Evolutionary conservation across 1,140 invertebrate genomes (phyloP), one percentile per base, ranked within the genome.

Genomic region (Cyclargus thomasi): DNA sequence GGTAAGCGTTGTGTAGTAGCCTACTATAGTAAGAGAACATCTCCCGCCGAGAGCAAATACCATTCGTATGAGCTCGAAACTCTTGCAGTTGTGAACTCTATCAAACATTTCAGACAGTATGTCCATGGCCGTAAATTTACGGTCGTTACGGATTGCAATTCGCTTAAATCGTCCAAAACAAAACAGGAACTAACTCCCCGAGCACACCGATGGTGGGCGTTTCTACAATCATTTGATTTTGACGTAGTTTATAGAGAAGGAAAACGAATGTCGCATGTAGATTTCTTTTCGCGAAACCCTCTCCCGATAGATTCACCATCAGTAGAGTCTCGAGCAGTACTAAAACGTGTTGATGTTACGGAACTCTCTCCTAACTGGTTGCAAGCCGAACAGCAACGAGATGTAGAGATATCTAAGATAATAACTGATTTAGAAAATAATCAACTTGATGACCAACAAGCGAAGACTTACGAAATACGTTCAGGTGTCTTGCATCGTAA

Each of bases 81-180:
- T 4, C 36, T 83, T n/a, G 83, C 79, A 0, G 76, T 85, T 0
- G 72, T 82, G 4, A 76, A 78, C 22, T 67, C 75, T 0, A 39
- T 83, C 0, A 80, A 77, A 39, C 77, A 85, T 71, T 88, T 88
- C 70, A 68, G 78, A 67, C 74, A 79, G 17, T 85, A 85, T 68
- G 62, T 90, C 14, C 70, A 78, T 29, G 80, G 74, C 6, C 65
- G 71, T n/a, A 74, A 69, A 17, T 82, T 83, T 71, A 64, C 64
- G 22, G 70, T 90, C 62, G 53, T 75, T 77, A 68, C 83, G 68
- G 76, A 75, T 71, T 70, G 77, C 36, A 74, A 74, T 53, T 65
- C 71, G 0, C 47, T 78, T 2, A 72, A 74, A 39, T 57, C 74
- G 11, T 72, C 74, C 4, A 62, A 59, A 39, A 59, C 57, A 35